A percentile compares a stretch with the other conserved stretches of the same genome.
phyloP scores from a whole-genome alignment of 2,113 vertebrate genomes.

The Callipepla squamata region DNA sequence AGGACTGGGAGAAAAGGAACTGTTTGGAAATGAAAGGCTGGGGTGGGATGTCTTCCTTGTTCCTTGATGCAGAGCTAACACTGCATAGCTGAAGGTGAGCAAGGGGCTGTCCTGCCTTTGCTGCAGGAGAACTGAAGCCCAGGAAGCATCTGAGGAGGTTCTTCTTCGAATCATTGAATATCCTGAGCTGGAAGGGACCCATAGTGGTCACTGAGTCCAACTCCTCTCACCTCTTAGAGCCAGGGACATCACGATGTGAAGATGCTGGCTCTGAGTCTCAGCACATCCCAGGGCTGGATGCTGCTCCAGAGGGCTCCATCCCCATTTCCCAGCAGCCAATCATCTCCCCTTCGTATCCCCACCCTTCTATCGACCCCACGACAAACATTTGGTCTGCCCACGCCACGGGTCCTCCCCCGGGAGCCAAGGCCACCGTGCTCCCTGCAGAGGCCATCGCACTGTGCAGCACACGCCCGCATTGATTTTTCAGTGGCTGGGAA shows the following conservation, averaged over 20 bases:
- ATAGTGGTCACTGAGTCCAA: too few species aligned
- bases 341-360: background rate
- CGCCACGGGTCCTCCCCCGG: background rate
- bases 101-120: background rate
- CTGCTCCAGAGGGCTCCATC: fast-evolving
- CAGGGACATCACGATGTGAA: too few species aligned
- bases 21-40: background rate
- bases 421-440: background rate
- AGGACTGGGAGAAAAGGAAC: conserved; percentile 12
- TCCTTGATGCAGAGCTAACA: background rate
- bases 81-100: background rate
- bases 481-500: conserved; percentile 22
- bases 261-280: fast-evolving
- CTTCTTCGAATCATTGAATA: background rate
- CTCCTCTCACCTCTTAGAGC: background rate
- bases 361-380: fast-evolving
- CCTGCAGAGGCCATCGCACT: background rate
- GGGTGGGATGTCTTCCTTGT: background rate
- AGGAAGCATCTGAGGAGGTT: background rate
- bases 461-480: background rate
- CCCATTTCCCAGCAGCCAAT: background rate
- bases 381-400: background rate
- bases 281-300: background rate
- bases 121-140: background rate
- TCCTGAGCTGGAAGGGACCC: too few species aligned